Base-by-base conservation (phyloP, 2,888 invertebrate species). In the Cacoxenus indagator region DNA sequence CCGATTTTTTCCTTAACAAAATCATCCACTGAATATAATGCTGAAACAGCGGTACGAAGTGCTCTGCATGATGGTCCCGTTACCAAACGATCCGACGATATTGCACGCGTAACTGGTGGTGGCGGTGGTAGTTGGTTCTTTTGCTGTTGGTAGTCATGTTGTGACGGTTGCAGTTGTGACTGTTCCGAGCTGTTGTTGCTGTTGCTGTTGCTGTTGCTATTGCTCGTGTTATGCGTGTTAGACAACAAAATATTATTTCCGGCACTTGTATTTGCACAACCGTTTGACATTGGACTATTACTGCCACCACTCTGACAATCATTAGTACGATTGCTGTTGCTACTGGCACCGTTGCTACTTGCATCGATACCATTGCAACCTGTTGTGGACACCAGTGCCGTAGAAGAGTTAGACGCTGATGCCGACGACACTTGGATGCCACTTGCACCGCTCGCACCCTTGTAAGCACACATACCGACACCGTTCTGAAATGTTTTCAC, bases 1-100 rank as follows among this genome's bases (percentile, higher is more conserved):
- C 98, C 98, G 84, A 98, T 95, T 89, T 95, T 95, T 89, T 97
- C 97, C 87, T 94, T 92, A 77, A 93, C 91, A 89, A 98, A 98
- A 90, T 98, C 98, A 89, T 98, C 97, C 77, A 97, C 92, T 55
- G 97, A 93, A 87, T 96, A 95, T 66, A 98, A 91, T 54, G 95
- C 95, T 62, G 96, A 95, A 67, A 98, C 96, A 61, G 98, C 97
- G 81, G 96, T 95, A 85, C 94, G 92, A 65, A 98, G 90, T 51
- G 98, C 98, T 81, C 94, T 94, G 88, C 96, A 98, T 3, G 97
- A 96, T 26, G 93, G 91, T 37, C 93, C 93, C 61, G 93, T 93
- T 78, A 91, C 91, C 70, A 90, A 87, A 75, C 90, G 89, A 87
- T 91, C 91, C 46, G 88, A 88, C 4, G 87, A 87, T 74, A 86